These are phyloP conservation scores for Xiphophorus maculatus DNA, from an alignment of 2,113 vertebrate genomes.

Conservation along the genomic window DNA sequence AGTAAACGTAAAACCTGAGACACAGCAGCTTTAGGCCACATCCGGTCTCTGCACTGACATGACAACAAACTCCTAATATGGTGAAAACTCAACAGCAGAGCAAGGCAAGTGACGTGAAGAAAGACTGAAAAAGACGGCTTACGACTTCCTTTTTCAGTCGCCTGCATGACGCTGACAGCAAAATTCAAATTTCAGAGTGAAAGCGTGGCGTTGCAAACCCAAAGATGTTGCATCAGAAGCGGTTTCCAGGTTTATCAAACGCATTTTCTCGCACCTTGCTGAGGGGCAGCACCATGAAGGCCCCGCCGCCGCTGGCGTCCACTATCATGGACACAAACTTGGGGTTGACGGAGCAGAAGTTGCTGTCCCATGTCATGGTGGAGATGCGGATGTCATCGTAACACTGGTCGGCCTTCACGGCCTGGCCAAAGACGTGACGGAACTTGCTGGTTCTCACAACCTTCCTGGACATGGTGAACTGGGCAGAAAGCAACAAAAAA, in stretches of 20 bases:
- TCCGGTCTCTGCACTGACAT: conserved; percentile 70
- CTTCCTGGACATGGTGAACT: conserved; percentile 86
- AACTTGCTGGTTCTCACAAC: conserved; percentile 91
- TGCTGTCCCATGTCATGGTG: conserved; percentile 94
- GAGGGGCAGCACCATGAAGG: conserved; percentile 89
- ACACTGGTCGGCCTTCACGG: conserved; percentile 87
- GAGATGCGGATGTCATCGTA: conserved; percentile 92
- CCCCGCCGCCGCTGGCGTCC: conserved; percentile 89
- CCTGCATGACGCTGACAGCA: conserved; percentile 10
- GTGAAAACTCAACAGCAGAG: conserved; percentile 71
- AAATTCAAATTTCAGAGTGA: conserved; percentile 17
- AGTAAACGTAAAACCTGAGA: conserved; percentile 4
- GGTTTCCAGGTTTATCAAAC: conserved; percentile 7
- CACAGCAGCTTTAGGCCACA: conserved; percentile 62
- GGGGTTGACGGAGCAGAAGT: conserved; percentile 91
- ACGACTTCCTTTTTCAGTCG: conserved; percentile 78
- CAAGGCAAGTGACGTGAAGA: conserved; percentile 55
- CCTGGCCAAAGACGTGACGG: conserved; percentile 91
- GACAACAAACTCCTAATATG: conserved; percentile 80
- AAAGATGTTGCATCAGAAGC: neutral
- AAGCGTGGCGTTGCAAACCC: neutral
- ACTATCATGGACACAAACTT: conserved; percentile 92
- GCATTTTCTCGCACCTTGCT: conserved; percentile 78
- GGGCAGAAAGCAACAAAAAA: neutral
- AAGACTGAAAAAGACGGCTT: conserved; percentile 49